Evolutionary conservation across 2,888 invertebrate species (phyloP).

Genomic region (Scelioninae gen. 1): DNA sequence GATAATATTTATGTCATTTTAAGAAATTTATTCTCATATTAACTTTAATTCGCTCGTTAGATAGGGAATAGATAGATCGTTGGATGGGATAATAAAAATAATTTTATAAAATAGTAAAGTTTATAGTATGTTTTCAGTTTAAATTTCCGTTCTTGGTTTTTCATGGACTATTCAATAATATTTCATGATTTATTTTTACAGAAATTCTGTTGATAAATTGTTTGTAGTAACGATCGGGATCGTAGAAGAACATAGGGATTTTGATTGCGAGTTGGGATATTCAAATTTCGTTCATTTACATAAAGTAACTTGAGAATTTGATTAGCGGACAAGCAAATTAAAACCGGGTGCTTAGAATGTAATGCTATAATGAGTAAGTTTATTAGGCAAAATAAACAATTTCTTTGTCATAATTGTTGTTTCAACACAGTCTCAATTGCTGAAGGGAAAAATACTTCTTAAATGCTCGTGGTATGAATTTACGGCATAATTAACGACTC

Average conservation of each 20-base stretch:
- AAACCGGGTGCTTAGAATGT: slow-evolving; percentile 10
- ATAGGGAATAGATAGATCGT: no score
- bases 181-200: not conserved
- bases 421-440: slow-evolving; percentile 35
- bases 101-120: no score
- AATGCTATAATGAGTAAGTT: slow-evolving; percentile 28
- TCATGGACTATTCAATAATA: no score
- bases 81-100: no score
- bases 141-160: no score
- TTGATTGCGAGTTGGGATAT: slow-evolving; percentile 9
- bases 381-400: slow-evolving; percentile 39
- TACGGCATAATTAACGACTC: slow-evolving; percentile 58
- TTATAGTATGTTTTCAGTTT: no score
- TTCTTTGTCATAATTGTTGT: slow-evolving; percentile 44
- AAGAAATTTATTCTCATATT: not conserved
- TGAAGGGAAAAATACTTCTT: slow-evolving; percentile 35
- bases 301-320: slow-evolving; percentile 20
- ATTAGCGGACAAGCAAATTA: not conserved
- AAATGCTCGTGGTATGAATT: slow-evolving; percentile 47
- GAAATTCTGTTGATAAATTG: not conserved
- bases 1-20: not conserved
- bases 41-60: no score
- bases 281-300: slow-evolving; percentile 15
- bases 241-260: not conserved
- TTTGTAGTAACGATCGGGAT: not conserved